Base-by-base conservation (phyloP, 2,797 vertebrate species). In the Melanogrammus aeglefinus region DNA sequence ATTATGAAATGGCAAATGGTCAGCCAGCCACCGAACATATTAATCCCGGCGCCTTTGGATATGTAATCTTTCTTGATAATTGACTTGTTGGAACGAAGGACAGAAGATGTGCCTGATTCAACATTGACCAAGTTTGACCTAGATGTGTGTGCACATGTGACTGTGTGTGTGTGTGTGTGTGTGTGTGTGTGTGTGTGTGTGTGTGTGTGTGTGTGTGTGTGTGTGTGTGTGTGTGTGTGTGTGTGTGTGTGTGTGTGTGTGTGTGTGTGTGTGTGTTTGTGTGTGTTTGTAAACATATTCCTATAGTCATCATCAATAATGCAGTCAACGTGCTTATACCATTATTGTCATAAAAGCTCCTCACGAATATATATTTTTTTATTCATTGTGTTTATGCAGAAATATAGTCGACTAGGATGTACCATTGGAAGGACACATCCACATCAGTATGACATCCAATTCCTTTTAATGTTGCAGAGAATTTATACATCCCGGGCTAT, bases 1-100 rank as follows among this genome's bases (percentile, higher is more conserved):
- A 82, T 51, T 77, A 38, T 73, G 57, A 88, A 78, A 88, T 69
- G 63, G 80, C 88, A 90, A 90, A 69, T 69, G 63, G 63, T 91
- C 88, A 91, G 36, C 81, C 36, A 0, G 39, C 51, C 76, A 77
- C 24, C 35, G 81, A 57, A 78, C 77, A 85, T 80, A 83, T 86
- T 90, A 84, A 87, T 88, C 80, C 81, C 12, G 63, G 27, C 10
- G 24, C n/a, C 63, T 69, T 69, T 69, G 63, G 63, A 69, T 12
- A 69, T 69, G 63, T 69, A 69, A 69, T 69, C 63, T 27, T 69
- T 69, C 63, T 69, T 69, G 24, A 13, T 69, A 69, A 69, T 69
- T 69, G 63, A 69, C 63, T 69, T 69, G 24, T 9, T 27, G 10
- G 57, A 24, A 63, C n/a, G 12, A 69, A 63, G 6, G 47, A 51